Evolutionary conservation across 2,888 invertebrate genomes (phyloP).

Genomic region (Caenorhabditis imperialis): DNA sequence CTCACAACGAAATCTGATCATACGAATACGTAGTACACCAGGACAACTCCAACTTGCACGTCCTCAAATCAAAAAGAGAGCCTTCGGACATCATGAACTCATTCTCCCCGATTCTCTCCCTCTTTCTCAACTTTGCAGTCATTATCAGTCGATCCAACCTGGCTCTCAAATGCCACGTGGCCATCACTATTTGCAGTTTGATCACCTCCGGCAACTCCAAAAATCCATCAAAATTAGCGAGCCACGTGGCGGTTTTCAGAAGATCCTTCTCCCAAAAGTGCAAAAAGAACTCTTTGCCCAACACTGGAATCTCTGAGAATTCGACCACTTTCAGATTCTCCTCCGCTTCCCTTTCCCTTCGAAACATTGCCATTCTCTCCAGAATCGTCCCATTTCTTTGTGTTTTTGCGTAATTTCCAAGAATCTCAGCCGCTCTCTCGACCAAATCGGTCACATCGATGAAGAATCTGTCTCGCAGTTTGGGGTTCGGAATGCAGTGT

Average conservation of each 20-base stretch:
- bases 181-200: not conserved
- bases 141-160: no score
- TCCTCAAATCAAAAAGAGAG: no score
- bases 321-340: not conserved
- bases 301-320: conserved; percentile 6
- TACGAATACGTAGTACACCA: no score
- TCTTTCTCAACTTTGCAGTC: no score
- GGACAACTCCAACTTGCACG: no score
- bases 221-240: conserved; percentile 43
- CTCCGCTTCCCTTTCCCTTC: not conserved
- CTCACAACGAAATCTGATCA: no score
- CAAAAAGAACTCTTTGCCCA: conserved; percentile 30
- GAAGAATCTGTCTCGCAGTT: not conserved
- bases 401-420: no score
- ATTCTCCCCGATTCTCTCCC: no score
- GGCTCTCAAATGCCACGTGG: no score
- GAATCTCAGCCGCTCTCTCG: conserved; percentile 13
- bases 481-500: conserved; percentile 8
- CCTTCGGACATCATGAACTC: no score
- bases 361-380: conserved; percentile 20
- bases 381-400: conserved; percentile 8
- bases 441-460: conserved; percentile 28
- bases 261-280: conserved; percentile 36
- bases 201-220: conserved; percentile 26
- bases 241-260: conserved; percentile 49